Evolutionary conservation across 1,140 invertebrate genomes (phyloP).

Genomic region (Leptinotarsa defecta): DNA sequence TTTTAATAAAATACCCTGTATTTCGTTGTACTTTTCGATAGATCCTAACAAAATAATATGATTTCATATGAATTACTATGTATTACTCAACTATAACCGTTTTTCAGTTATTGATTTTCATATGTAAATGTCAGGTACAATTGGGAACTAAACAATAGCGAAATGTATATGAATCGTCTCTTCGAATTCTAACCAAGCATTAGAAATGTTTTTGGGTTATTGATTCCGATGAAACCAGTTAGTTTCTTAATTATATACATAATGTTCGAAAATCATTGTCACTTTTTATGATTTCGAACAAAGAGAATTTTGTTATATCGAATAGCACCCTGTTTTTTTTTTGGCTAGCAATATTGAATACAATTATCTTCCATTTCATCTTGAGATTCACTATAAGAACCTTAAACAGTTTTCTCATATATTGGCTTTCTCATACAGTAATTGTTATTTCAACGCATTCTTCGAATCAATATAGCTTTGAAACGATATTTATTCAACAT

Average conservation of each 20-base stretch:
- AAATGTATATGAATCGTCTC: background rate
- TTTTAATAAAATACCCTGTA: no score
- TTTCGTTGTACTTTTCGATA: no score
- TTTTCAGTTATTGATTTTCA: no score
- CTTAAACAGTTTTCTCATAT: background rate
- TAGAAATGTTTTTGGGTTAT: background rate
- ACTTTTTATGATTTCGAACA: no score
- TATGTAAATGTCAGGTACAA: no score
- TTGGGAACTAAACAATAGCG: background rate
- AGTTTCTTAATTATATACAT: background rate
- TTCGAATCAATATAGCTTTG: no score
- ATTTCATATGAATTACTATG: no score
- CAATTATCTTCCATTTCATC: background rate
- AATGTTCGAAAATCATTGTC: no score
- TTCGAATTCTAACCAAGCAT: background rate
- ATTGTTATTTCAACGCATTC: background rate
- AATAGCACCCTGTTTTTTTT: background rate
- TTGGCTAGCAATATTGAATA: background rate
- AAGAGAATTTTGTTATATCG: background rate
- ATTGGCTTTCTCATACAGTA: background rate
- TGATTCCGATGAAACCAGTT: background rate
- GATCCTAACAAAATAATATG: no score
- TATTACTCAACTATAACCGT: no score
- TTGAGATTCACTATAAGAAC: background rate
- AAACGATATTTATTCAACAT: no score